Conservation (phyloP, 1,140 invertebrate species). For the Ostrea edulis region DNA sequence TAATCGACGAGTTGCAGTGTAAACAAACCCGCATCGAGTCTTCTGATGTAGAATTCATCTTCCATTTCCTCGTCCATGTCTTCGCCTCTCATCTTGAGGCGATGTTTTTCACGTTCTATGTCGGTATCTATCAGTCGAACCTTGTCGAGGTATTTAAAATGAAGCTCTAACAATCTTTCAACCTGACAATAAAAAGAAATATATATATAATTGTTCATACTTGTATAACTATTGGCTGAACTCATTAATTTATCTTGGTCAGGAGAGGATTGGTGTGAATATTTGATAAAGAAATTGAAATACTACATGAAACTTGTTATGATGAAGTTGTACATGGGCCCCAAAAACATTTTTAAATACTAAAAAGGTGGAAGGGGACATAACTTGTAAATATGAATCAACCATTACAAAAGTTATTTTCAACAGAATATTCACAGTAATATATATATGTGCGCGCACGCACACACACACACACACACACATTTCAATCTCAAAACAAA, state of each 20-base stretch:
- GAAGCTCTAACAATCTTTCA: conserved; percentile 95
- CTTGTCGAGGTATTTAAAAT: conserved; percentile 98
- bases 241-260: not conserved
- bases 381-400: too few species aligned
- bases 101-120: conserved; percentile 84
- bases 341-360: too few species aligned
- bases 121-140: conserved; percentile 91
- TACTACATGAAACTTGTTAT: too few species aligned
- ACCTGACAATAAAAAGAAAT: conserved; percentile 80
- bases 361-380: too few species aligned
- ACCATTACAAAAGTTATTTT: too few species aligned
- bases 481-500: too few species aligned
- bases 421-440: too few species aligned
- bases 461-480: too few species aligned
- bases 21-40: conserved; percentile 95
- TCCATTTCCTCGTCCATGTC: conserved; percentile 83
- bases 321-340: too few species aligned
- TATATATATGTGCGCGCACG: too few species aligned
- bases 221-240: not conserved
- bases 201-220: not conserved
- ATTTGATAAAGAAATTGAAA: too few species aligned
- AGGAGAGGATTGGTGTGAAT: too few species aligned
- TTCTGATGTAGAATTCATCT: conserved; percentile 91
- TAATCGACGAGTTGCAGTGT: conserved; percentile 97
- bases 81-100: conserved; percentile 67